Base-by-base conservation (phyloP, 2,113 vertebrate species). In the Thunnus thynnus region DNA sequence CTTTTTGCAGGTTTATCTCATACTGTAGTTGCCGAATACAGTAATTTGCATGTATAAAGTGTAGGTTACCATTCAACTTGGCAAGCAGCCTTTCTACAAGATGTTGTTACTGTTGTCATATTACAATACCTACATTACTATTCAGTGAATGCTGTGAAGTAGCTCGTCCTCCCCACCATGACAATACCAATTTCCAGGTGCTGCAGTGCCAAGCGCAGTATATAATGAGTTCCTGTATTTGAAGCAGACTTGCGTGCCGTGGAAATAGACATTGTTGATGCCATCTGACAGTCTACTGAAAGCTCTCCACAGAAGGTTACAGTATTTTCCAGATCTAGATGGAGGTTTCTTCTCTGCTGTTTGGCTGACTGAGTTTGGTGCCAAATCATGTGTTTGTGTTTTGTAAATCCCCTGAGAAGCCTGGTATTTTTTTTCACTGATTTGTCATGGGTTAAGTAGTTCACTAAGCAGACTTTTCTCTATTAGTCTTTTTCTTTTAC, bases 351-450 rank as follows among this genome's bases (percentile, higher is more conserved):
- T 47, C 68, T 81, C 66, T 63, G 76, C 61, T 68, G 60, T 74
- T 78, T 64, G 62, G 54, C 56, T 68, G 60, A 65, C 46, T 1
- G 27, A 74, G 44, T 72, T 86, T 62, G 61, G 70, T 86, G 78
- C 78, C 81, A 85, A 70, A 83, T 84, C 70, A 85, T 81, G 73
- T 88, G 88, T 88, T 88, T 85, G 78, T 80, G 80, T 84, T 89
- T 88, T 68, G 62, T 82, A 82, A 88, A 88, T 80, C 83, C 72
- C 54, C 41, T 2, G 78, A 86, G 78, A 84, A 80, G 79, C 60
- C 72, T 30, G 22, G 22, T 79, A 1, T 3, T 48, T 17, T 8
- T 66, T 41, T 69, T 52, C 48, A 77, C 72, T 46, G n/a, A 80
- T 71, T 80, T 57, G 77, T 81, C 55, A 47, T 74, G 85, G 86